Base-by-base conservation (phyloP, 2,797 vertebrate species). In the Hephaestus fuliginosus region DNA sequence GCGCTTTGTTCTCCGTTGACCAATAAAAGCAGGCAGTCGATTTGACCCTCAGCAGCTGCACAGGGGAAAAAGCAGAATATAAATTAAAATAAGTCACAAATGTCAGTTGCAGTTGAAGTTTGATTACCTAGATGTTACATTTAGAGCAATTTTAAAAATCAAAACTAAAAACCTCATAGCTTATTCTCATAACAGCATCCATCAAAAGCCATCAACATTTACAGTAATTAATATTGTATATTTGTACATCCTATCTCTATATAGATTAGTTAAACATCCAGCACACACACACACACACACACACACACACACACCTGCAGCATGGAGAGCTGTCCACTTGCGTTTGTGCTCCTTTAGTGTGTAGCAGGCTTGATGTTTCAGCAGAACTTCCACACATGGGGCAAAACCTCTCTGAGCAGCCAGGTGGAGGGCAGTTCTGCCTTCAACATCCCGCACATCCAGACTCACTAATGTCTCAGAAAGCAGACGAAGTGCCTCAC, bases 391-490 rank as follows among this genome's bases (percentile, higher is more conserved):
- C 91, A 98, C 97, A 58, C 98, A 99, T 9, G 95, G 89, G 0
- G 95, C 92, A 78, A 96, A 97, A 70, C 98, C 98, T 85, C 95
- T 95, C 93, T 94, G 96, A 20, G 97, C 96, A 56, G 98, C 97
- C 76, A 99, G 93, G 91, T 98, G 97, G 82, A 99, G 96, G 5
- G 98, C 97, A 0, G 97, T 97, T 78, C 96, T 96, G 51, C 98
- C 98, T 22, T 94, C 94, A 62, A 95, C 89, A 91, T 99, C 98
- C 85, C 97, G 96, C 76, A 98, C 96, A 1, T 99, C 97, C 91
- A 98, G 94, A 89, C 97, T 97, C 88, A 98, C 97, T 66, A 99
- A 94, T 13, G 97, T 98, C 92, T 98, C 97, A 0, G 96, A 97
- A 74, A 99, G 96, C 13, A 98, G 95, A 83, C 95, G 94, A 64